Evolutionary conservation across 2,888 invertebrate genomes (phyloP), one percentile per base, ranked within the genome.

Genomic region (Gari tellinella): DNA sequence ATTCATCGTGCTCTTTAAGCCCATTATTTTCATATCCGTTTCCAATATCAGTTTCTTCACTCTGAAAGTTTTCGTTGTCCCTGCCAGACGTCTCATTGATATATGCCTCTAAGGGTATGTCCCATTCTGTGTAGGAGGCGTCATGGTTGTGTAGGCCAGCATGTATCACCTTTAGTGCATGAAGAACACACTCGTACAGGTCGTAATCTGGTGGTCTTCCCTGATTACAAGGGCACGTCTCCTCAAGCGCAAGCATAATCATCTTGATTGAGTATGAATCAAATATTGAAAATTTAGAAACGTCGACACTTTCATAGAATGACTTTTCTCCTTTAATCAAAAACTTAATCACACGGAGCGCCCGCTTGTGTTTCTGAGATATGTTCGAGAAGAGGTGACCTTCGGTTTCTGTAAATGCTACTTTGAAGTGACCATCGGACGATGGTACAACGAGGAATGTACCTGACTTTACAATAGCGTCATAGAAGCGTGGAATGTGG

Each of bases 271-370:
- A 45, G 17, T 25, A 17, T 26, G 57, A 57, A 8, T 43, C 45
- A 14, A 57, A 45, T 12, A 57, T 14, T 10, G 31, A 31, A 31
- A 7, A 31, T 45, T 45, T 19, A 19, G 15, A 17, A 5, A 21
- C 10, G 8, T 26, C 17, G 17, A 25, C 57, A 26, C 10, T 14
- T 45, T 57, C 26, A 19, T 31, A 57, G 17, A 45, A 43, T 8
- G 45, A n/a, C 26, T 19, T 31, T n/a, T 57, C 25, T n/a, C 70
- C 72, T 19, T 62, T 61, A 4, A 72, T 52, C 4, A 72, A 17
- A 49, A 53, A 72, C 46, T 72, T 65, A 1, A 72, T 17, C 14
- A 72, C 25, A 25, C 61, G 49, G 23, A 66, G 58, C 15, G 61
- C 46, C 31, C 61, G 65, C 25, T 37, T 41, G 38, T 72, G 72